phyloP scores from a whole-genome alignment of 2,113 vertebrate genomes.

The Capreolus pygargus region DNA sequence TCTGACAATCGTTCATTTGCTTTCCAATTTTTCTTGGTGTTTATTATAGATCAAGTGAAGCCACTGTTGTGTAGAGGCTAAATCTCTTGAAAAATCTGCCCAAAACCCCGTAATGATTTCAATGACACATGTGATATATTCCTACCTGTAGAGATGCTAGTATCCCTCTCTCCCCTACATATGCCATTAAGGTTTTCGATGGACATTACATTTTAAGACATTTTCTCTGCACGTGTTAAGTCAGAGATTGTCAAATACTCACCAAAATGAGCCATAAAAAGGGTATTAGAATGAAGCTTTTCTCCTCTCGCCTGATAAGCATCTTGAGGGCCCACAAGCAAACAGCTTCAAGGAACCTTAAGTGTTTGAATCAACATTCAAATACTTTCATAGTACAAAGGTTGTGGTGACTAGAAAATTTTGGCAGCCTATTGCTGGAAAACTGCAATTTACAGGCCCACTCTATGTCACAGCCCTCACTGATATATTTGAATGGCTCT shows the following conservation, averaged over 20 bases:
- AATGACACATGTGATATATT: background rate
- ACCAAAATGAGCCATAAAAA: background rate
- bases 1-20: background rate
- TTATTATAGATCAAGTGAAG: background rate
- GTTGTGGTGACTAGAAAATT: no score
- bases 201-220: background rate
- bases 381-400: background rate
- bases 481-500: background rate
- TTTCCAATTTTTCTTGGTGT: background rate
- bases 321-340: background rate
- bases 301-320: background rate
- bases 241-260: background rate
- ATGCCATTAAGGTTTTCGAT: background rate
- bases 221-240: background rate
- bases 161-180: background rate
- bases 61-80: background rate
- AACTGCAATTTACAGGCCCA: fast-evolving
- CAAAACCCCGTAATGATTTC: background rate
- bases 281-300: background rate
- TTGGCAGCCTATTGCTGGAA: fast-evolving
- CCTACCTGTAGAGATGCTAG: background rate
- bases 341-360: background rate
- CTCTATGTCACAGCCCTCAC: background rate
- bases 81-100: background rate
- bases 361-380: background rate